Evolutionary conservation across 2,797 vertebrate species (phyloP).

Genomic region (Falco naumanni): DNA sequence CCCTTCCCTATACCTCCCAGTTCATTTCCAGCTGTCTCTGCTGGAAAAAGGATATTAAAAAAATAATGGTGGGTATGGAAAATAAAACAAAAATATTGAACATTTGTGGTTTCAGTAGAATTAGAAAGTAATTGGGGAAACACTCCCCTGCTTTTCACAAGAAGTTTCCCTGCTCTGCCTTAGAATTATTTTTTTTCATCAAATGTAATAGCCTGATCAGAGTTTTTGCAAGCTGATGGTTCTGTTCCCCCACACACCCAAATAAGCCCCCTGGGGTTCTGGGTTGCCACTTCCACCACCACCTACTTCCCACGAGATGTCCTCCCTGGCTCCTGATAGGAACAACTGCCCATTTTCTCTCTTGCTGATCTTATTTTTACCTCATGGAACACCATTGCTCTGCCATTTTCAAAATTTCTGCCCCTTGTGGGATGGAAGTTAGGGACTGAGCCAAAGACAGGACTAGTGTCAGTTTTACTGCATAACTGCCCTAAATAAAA

Average conservation of each 20-base stretch:
- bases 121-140: background rate
- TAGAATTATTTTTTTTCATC: background rate
- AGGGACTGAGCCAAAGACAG: background rate
- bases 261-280: too few species aligned
- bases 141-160: background rate
- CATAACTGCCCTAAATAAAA: too few species aligned
- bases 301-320: background rate
- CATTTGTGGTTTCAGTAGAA: background rate
- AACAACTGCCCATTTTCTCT: background rate
- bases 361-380: background rate
- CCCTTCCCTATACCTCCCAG: background rate
- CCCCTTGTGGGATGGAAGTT: too few species aligned
- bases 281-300: background rate
- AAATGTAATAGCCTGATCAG: background rate
- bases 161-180: too few species aligned
- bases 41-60: background rate
- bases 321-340: background rate
- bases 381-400: fast-evolving
- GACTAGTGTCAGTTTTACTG: too few species aligned
- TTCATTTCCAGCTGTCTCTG: background rate
- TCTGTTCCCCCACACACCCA: fast-evolving
- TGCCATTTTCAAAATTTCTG: background rate
- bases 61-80: background rate
- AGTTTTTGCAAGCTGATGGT: background rate
- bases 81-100: background rate